A percentile compares a stretch with the other conserved stretches of the same genome.
Conservation (phyloP, 1,140 invertebrate genomes). For the Diachasma alloeum region DNA sequence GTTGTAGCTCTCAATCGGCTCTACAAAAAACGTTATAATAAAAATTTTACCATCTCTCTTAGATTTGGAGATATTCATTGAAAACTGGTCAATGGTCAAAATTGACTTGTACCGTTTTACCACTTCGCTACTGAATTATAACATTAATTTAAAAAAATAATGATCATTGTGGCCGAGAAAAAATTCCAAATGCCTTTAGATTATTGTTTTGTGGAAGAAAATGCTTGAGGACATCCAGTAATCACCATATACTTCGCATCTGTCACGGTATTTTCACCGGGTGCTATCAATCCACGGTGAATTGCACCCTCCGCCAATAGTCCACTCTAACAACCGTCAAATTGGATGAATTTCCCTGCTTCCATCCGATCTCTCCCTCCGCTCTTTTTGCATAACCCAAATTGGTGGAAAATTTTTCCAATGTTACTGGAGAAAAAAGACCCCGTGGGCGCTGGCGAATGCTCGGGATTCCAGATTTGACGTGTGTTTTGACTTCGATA, state of each 20-base stretch:
- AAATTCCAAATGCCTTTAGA: background rate
- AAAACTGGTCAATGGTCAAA: too few species aligned
- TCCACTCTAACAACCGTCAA: background rate
- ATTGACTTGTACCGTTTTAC: too few species aligned
- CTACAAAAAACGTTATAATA: too few species aligned
- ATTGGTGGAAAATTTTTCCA: background rate
- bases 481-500: background rate
- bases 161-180: too few species aligned
- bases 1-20: too few species aligned
- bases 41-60: too few species aligned
- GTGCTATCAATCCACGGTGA: background rate
- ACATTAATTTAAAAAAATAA: too few species aligned
- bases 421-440: background rate
- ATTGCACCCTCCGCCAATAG: background rate
- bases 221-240: too few species aligned
- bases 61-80: too few species aligned
- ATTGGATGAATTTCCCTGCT: background rate
- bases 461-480: background rate
- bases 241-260: background rate
- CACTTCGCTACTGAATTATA: too few species aligned
- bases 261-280: background rate
- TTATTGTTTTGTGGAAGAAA: too few species aligned
- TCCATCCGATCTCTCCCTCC: background rate
- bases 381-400: background rate
- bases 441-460: background rate